These are phyloP conservation scores for Danionella cerebrum DNA, from an alignment of 2,113 vertebrate species.

Conservation along the genomic window DNA sequence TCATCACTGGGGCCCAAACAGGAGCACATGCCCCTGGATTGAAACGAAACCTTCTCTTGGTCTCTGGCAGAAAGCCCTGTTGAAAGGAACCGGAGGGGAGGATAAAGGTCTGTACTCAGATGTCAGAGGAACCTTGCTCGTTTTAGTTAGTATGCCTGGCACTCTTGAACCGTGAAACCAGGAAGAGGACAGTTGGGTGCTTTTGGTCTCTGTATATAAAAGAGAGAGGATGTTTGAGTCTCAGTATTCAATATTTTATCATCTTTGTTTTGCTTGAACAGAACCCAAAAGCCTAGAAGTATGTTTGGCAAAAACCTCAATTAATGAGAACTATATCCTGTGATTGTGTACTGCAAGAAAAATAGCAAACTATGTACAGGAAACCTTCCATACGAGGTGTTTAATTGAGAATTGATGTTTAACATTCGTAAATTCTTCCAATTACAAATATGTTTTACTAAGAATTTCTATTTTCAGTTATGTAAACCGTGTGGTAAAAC, in stretches of 20 bases:
- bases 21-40: constrained; percentile 13
- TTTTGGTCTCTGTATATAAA: neutral
- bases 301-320: neutral
- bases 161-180: neutral
- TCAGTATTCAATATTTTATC: neutral
- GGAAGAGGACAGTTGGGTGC: neutral
- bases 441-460: too few relatives aligned
- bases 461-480: too few relatives aligned
- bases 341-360: constrained; percentile 22
- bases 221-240: neutral
- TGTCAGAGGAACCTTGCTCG: constrained; percentile 8
- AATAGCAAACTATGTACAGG: too few relatives aligned
- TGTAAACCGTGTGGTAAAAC: neutral
- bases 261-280: neutral
- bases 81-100: constrained; percentile 23
- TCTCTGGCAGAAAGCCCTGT: constrained; percentile 20
- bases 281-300: neutral
- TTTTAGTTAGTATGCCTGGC: constrained; percentile 39
- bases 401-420: neutral
- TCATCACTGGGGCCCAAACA: constrained; percentile 18
- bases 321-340: constrained; percentile 20
- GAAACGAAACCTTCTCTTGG: constrained; percentile 11
- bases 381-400: too few relatives aligned
- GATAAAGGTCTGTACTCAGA: constrained; percentile 25
- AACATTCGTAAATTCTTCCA: too few relatives aligned